Base-by-base conservation (phyloP, 2,888 invertebrate genomes). In the Hermaeophaga mercurialis region DNA sequence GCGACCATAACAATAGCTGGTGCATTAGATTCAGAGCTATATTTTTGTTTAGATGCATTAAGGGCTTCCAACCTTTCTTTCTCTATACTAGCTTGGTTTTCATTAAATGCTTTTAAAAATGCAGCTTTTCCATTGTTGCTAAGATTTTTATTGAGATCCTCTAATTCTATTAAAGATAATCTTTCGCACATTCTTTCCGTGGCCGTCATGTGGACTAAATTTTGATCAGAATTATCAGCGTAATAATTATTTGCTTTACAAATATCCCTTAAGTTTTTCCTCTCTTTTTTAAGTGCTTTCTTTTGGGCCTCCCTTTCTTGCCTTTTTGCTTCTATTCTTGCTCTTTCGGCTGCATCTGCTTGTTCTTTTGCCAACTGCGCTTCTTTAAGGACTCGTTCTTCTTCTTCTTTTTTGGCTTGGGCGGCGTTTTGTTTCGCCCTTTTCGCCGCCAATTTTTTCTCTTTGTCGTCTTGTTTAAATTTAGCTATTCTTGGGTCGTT, bases 391-490 rank as follows among this genome's bases (percentile, higher is more conserved):
- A 91, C 80, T 66, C 89, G 82, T 66, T 94, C 91, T 69, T 92
- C 90, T 76, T 94, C 93, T 46, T 91, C 91, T 72, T 86, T 88
- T 72, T 88, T 88, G 1, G 90, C 91, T 77, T 89, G 89, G 0
- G 85, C 88, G 12, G 90, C 90, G 77, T 91, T 86, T 81, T 89
- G 89, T 79, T 89, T 90, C 0, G 96, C 96, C 65, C 88, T 82
- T 75, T 96, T 97, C 1, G 88, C 88, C 3, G 94, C 95, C 45
- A 90, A 78, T 76, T 96, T 96, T 65, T 85, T 87, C 66, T 95
- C 92, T 71, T 92, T 94, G 65, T 97, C 96, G 53, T 96, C 94
- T 68, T 94, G 94, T 71, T 94, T 96, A 78, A 96, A 96, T 67
- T 87, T 86, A 54, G 85, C 86, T 71, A 99, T 94, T 66, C 99